These are phyloP conservation scores for Ochotona princeps DNA, from an alignment of 2,113 vertebrate species.

Conservation along the genomic window DNA sequence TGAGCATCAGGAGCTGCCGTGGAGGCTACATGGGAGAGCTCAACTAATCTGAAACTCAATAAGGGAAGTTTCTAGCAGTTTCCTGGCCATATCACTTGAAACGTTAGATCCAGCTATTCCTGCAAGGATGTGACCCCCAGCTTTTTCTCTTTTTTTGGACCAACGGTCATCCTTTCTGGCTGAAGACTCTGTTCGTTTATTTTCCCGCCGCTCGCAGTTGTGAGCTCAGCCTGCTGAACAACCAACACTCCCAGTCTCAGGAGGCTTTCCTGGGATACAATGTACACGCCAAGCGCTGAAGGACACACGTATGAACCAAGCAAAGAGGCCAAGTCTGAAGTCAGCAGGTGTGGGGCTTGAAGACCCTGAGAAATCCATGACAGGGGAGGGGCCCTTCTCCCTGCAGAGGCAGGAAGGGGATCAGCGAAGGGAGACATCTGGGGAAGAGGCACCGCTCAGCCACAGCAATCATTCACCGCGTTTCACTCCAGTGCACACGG, in stretches of 20 bases:
- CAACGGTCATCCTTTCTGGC: background rate
- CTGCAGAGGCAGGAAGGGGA: background rate
- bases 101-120: background rate
- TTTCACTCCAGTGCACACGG: background rate
- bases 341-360: conserved; percentile 20
- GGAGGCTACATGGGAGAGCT: rapidly evolving
- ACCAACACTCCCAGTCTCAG: background rate
- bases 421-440: background rate
- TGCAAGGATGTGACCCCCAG: background rate
- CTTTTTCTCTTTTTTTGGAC: conserved; percentile 32
- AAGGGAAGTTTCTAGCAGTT: background rate
- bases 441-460: background rate
- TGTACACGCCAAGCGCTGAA: background rate
- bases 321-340: background rate
- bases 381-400: background rate
- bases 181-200: background rate
- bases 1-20: background rate
- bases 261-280: background rate
- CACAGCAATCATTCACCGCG: background rate
- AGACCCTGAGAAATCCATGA: background rate
- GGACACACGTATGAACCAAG: background rate
- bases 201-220: background rate
- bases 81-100: background rate
- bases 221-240: background rate
- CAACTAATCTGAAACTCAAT: background rate